These are phyloP conservation scores for Luperina testacea DNA, from an alignment of 2,888 invertebrate genomes.

Conservation along the genomic window DNA sequence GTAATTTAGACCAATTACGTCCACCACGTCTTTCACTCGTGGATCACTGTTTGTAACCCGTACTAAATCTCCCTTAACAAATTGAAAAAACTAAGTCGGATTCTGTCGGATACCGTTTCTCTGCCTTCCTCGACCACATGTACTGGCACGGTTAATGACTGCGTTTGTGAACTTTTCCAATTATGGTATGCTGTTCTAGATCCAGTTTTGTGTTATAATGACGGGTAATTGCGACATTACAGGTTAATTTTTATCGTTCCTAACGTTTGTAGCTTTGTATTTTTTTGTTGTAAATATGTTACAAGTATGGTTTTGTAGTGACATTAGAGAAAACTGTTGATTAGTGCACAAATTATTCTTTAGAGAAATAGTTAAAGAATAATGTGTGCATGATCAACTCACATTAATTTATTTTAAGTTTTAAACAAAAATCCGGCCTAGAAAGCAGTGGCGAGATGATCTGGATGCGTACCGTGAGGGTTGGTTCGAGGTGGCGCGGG, in stretches of 20 bases:
- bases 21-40: conserved; percentile 73
- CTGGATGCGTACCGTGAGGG: neutral
- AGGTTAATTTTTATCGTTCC: conserved; percentile 60
- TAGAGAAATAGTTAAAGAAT: neutral
- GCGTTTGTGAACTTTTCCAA: conserved; percentile 63
- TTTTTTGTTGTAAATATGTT: conserved; percentile 29
- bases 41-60: conserved; percentile 63
- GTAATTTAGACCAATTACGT: conserved; percentile 78
- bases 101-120: conserved; percentile 61
- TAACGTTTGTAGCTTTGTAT: conserved; percentile 40
- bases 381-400: neutral
- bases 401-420: neutral
- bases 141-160: conserved; percentile 61
- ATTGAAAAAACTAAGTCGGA: conserved; percentile 66
- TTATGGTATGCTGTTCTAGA: conserved; percentile 63
- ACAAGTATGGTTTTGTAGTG: neutral
- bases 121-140: conserved; percentile 55
- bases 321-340: neutral
- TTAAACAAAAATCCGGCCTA: neutral
- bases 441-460: neutral
- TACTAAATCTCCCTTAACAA: conserved; percentile 69
- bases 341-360: neutral
- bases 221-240: conserved; percentile 62
- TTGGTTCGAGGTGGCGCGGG: neutral
- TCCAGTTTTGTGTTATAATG: conserved; percentile 63